Conservation (phyloP, 35 echinoderm and acorn worm species). For the Ophioderma brevispina region DNA sequence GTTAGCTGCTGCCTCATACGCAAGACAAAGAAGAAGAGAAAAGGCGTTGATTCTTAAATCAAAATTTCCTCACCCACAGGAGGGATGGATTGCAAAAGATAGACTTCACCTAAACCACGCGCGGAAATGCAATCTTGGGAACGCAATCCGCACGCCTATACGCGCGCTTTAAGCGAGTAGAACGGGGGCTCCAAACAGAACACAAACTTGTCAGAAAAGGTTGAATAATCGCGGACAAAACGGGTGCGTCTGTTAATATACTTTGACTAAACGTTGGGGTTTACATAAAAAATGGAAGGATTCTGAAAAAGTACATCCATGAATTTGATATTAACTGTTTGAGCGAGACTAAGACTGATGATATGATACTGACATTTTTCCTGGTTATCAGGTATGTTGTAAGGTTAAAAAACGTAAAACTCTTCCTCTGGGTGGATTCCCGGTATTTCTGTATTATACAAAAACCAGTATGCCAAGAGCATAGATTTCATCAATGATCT, state of each 20-base stretch:
- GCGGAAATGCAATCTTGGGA: background rate
- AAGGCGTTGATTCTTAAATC: background rate
- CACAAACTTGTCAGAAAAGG: background rate
- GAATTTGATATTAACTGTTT: slow-evolving; percentile 38
- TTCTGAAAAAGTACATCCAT: slow-evolving; percentile 10
- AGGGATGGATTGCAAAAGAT: background rate
- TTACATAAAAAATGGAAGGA: slow-evolving; percentile 1
- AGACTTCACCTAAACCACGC: background rate
- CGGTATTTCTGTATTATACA: slow-evolving; percentile 21
- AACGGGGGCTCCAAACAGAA: background rate
- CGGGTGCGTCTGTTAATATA: background rate
- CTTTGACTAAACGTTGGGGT: slow-evolving; percentile 14
- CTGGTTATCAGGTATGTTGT: background rate
- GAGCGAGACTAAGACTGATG: slow-evolving; percentile 37
- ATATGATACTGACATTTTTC: background rate
- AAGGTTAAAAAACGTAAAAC: background rate
- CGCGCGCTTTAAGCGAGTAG: slow-evolving; percentile 1
- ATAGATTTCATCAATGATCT: background rate
- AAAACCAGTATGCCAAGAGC: background rate
- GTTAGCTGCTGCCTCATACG: too few species aligned
- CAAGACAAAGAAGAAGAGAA: too few species aligned
- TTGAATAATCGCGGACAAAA: too few species aligned
- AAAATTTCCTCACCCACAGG: background rate
- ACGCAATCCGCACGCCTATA: background rate
- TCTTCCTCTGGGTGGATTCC: slow-evolving; percentile 17